Evolutionary conservation across 2,888 invertebrate species (phyloP).

Genomic region (Dicycla oo): DNA sequence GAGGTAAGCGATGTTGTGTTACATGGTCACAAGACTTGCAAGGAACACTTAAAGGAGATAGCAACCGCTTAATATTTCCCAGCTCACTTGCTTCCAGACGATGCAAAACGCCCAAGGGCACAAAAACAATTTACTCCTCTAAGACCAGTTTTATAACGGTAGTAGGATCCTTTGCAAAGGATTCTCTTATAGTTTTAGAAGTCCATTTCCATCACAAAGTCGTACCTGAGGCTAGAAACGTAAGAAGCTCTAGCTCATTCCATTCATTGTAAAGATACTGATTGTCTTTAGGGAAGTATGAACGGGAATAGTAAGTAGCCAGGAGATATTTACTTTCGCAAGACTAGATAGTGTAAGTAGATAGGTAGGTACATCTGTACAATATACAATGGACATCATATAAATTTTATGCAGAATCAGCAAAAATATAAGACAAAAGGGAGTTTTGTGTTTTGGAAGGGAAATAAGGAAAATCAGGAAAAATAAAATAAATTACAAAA

Average conservation of each 20-base stretch:
- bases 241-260: conserved; percentile 66
- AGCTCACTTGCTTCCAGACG: conserved; percentile 68
- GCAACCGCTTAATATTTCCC: conserved; percentile 70
- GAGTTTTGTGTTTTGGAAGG: neutral
- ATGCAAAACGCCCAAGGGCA: conserved; percentile 81
- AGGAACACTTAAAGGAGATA: conserved; percentile 59
- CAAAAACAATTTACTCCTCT: conserved; percentile 88
- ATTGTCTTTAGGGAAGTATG: conserved; percentile 64
- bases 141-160: conserved; percentile 79
- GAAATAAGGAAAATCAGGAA: neutral
- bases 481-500: conserved; percentile 22
- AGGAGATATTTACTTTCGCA: conserved; percentile 18
- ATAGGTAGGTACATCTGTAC: neutral
- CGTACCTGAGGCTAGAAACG: conserved; percentile 77
- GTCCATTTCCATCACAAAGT: conserved; percentile 85
- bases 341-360: neutral
- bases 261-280: conserved; percentile 67
- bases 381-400: neutral
- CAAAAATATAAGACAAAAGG: conserved; percentile 22
- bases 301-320: conserved; percentile 39
- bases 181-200: conserved; percentile 77
- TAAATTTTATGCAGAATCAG: neutral
- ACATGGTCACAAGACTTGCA: conserved; percentile 28
- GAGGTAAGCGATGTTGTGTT: conserved; percentile 26
- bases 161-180: conserved; percentile 74